Percentiles rank a stretch among this genome's conserved stretches.
Conservation (phyloP, 2,888 invertebrate species). For the Euplagia quadripunctaria region DNA sequence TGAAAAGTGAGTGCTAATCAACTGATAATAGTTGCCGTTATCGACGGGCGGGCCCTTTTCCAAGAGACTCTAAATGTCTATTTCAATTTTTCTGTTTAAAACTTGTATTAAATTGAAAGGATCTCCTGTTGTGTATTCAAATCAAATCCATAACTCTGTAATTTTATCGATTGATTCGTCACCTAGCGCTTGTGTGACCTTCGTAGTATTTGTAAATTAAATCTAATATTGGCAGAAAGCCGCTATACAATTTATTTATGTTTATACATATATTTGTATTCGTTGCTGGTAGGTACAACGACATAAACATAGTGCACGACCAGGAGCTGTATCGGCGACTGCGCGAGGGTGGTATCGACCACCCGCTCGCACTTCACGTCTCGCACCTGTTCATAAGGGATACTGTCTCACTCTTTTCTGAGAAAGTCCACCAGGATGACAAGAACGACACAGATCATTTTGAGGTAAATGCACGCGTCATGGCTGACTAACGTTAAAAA, state of each 20-base stretch:
- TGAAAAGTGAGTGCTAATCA: slow-evolving; percentile 86
- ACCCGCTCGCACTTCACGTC: slow-evolving; percentile 96
- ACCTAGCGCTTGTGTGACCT: not conserved
- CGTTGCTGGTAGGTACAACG: slow-evolving; percentile 91
- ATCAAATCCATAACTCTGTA: not conserved
- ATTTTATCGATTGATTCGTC: not conserved
- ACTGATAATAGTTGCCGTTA: not conserved
- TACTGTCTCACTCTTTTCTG: slow-evolving; percentile 97
- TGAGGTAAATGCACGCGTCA: slow-evolving; percentile 89
- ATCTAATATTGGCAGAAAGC: not conserved
- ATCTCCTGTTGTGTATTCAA: not conserved
- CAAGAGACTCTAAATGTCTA: not conserved
- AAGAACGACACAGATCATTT: slow-evolving; percentile 98
- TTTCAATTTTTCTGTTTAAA: not conserved
- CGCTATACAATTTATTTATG: no score
- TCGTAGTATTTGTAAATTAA: no score
- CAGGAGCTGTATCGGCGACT: slow-evolving; percentile 93
- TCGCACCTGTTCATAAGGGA: slow-evolving; percentile 99
- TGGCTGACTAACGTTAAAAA: not conserved
- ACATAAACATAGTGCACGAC: slow-evolving; percentile 96
- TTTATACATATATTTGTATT: not conserved
- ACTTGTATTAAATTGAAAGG: not conserved
- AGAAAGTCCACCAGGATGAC: slow-evolving; percentile 98
- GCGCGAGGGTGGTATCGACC: slow-evolving; percentile 96
- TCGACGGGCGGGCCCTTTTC: not conserved